Base-by-base conservation (phyloP, 2,888 invertebrate genomes). In the Lamproptera curius region DNA sequence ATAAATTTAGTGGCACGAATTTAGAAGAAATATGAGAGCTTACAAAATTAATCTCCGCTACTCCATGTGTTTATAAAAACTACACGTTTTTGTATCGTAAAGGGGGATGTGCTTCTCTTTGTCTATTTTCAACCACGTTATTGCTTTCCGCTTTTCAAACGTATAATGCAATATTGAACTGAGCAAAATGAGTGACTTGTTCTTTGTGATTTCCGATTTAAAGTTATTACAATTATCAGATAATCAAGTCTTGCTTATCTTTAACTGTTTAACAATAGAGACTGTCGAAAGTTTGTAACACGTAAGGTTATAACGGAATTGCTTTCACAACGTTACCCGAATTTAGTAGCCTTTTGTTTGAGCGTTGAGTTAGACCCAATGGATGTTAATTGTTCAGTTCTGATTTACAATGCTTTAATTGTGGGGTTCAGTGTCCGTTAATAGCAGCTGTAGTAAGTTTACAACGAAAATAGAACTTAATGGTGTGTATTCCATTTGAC, bases 331-430 rank as follows among this genome's bases (percentile, higher is more conserved):
- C 31, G 15, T 31, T 42, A 20, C 31, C 15, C 28, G 16, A 13
- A 36, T 31, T 31, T 47, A 23, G 28, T 20, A 31, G 31, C 28
- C 47, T 37, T 47, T 47, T 47, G 47, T 42, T 42, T n/a, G 37
- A 17, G 36, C 10, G 16, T 31, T 31, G 16, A 16, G 31, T 33
- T 33, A 26, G 20, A 23, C 31, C 31, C 42, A 42, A 47, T 42
- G 42, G 42, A 39, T 43, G 39, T 43, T 43, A 33, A 42, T 48
- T 48, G 48, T 43, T 39, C 33, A 38, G 42, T 39, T 48, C 42
- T 47, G 47, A 47, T 47, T 42, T 42, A 39, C 39, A 43, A 43
- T 42, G 39, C 42, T 41, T 48, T 48, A 42, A 48, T 34, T 48
- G 48, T 43, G 33, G 42, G 42, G 23, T 39, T 43, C 38, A 34